Evolutionary conservation across 2,888 invertebrate species (phyloP), one percentile per base, ranked within the genome.

Genomic region (Cepaea hortensis): DNA sequence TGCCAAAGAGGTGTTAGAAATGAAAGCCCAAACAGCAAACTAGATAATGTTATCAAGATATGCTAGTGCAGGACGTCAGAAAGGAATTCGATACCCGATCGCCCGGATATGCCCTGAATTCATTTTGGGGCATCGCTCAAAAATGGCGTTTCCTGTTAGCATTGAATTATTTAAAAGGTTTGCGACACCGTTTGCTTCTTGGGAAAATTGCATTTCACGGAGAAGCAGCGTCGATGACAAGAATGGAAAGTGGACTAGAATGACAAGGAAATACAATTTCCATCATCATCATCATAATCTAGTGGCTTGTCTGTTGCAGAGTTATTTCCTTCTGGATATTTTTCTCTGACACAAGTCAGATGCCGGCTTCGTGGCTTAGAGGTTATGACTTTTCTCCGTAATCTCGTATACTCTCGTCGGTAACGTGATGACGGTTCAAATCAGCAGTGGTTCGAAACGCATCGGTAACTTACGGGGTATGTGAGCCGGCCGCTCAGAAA

Each of bases 161-260:
- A 81, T 81, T 81, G 81, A 81, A 81, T 81, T 81, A 81, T 81
- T 81, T 18, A 81, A 81, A 81, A 72, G 81, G 72, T 13, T 68
- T 18, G 55, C 18, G 81, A 81, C 81, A 81, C 50, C 68, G 72
- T 81, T 81, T 81, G n/a, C 70, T 48, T 70, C 50, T 81, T 50
- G 3, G n/a, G 50, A 2, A 48, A 81, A 81, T 81, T 81, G 50
- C 68, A 20, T 81, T 70, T 46, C 1, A 55, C 7, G 23, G 48
- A 23, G 50, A 18, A 20, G 23, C 68, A 20, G 70, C 48, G 70
- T 68, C 55, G 70, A 50, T 81, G 81, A 72, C 81, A 81, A 81
- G 70, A 48, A 50, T 50, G 72, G 55, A 50, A 65, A 81, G 81
- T 46, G 50, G 70, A 81, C 50, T 50, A 15, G 50, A 70, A 81